A percentile compares a stretch with the other conserved stretches of the same genome.
Conservation (phyloP, 2,888 invertebrate species). For the Tyria jacobaeae region DNA sequence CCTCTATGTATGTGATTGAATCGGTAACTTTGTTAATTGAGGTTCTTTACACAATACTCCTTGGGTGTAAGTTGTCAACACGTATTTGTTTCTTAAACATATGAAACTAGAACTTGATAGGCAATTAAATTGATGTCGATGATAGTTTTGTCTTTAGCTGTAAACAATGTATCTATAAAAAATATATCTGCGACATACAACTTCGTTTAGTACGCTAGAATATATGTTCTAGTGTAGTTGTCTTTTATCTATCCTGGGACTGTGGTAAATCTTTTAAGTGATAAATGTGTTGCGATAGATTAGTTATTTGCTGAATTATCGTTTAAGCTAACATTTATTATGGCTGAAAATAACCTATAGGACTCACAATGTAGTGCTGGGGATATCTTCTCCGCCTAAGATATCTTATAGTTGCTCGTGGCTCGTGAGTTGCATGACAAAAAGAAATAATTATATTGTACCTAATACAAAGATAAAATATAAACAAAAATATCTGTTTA, state of each 20-base stretch:
- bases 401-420: too few species aligned
- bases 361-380: too few species aligned
- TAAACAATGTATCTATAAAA: too few species aligned
- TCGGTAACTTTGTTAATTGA: slow-evolving; percentile 33
- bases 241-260: too few species aligned
- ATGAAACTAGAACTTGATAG: slow-evolving; percentile 24
- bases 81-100: slow-evolving; percentile 44
- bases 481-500: neutral
- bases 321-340: neutral
- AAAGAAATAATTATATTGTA: neutral
- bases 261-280: too few species aligned
- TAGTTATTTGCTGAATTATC: neutral
- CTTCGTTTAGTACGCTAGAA: too few species aligned
- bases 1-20: slow-evolving; percentile 19
- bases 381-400: too few species aligned
- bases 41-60: slow-evolving; percentile 37
- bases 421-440: neutral
- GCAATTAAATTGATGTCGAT: slow-evolving; percentile 21
- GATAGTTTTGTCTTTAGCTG: neutral
- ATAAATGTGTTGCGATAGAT: too few species aligned
- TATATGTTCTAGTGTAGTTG: too few species aligned
- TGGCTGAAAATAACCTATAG: too few species aligned
- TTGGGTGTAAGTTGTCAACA: slow-evolving; percentile 29
- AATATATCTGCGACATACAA: slow-evolving; percentile 2
- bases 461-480: neutral